A percentile compares a stretch with the other conserved stretches of the same genome.
phyloP scores from a whole-genome alignment of 2,797 vertebrate genomes.

The Helostoma temminkii region DNA sequence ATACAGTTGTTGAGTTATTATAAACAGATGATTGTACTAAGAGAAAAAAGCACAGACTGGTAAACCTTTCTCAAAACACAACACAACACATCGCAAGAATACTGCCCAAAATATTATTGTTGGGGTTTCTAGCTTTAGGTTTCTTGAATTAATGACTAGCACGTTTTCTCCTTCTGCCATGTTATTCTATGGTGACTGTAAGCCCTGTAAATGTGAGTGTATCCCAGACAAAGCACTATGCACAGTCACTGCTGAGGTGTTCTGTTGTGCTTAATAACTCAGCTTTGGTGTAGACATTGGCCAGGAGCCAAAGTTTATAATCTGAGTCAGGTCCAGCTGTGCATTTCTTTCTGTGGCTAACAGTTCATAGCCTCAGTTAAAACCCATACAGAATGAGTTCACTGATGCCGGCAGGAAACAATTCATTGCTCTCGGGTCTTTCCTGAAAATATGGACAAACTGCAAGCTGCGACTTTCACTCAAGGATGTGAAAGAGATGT shows the following conservation, averaged over 20 bases:
- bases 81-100: conserved; percentile 25
- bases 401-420: conserved; percentile 74
- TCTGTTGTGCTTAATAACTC: conserved; percentile 76
- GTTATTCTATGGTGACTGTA: conserved; percentile 46
- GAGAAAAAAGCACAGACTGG: background rate
- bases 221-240: conserved; percentile 34
- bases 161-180: conserved; percentile 43
- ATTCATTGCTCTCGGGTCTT: conserved; percentile 72
- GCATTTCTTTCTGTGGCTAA: conserved; percentile 68
- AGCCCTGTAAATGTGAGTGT: conserved; percentile 37
- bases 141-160: conserved; percentile 23
- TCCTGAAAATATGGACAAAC: conserved; percentile 54
- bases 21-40: background rate
- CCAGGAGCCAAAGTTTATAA: conserved; percentile 62
- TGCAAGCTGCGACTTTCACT: conserved; percentile 65
- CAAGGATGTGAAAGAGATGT: conserved; percentile 60
- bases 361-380: conserved; percentile 59
- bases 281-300: conserved; percentile 60
- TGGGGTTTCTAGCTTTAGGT: conserved; percentile 24
- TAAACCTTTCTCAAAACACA: conserved; percentile 12
- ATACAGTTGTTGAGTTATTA: background rate
- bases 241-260: conserved; percentile 70
- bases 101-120: conserved; percentile 40
- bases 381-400: conserved; percentile 60
- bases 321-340: conserved; percentile 76